Percentiles rank a stretch among this genome's conserved stretches.
Conservation (phyloP, 1,140 invertebrate genomes). For the Anadara kagoshimensis region DNA sequence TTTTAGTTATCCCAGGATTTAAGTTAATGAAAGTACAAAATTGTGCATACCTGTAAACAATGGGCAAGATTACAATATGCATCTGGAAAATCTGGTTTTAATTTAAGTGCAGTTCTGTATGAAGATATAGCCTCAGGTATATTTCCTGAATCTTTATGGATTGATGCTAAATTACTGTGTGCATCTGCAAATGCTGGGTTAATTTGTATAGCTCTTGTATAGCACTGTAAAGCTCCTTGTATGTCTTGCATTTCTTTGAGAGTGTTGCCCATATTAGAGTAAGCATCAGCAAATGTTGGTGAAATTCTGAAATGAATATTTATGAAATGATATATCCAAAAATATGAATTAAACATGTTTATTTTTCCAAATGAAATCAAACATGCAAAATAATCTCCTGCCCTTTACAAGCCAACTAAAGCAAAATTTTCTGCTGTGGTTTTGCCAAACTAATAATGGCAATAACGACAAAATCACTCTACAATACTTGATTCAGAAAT, state of each 20-base stretch:
- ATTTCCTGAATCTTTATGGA: conserved; percentile 99
- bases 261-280: conserved; percentile 99
- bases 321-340: no score
- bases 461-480: no score
- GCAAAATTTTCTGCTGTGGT: no score
- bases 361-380: no score
- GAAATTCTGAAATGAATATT: conserved; percentile 80
- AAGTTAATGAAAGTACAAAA: no score
- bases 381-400: no score
- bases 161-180: conserved; percentile 98
- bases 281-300: conserved; percentile 96
- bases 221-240: conserved; percentile 95
- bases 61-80: conserved; percentile 99
- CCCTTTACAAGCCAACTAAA: no score
- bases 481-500: no score
- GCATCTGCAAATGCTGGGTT: conserved; percentile 99
- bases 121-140: conserved; percentile 98
- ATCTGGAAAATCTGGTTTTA: conserved; percentile 99
- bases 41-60: conserved; percentile 85
- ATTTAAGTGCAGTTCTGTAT: conserved; percentile 94
- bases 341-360: no score
- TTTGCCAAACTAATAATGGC: no score
- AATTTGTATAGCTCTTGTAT: conserved; percentile 97
- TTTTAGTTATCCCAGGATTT: no score
- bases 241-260: conserved; percentile 99